Conservation (phyloP, 2,888 invertebrate genomes). For the Metalampra italica region DNA sequence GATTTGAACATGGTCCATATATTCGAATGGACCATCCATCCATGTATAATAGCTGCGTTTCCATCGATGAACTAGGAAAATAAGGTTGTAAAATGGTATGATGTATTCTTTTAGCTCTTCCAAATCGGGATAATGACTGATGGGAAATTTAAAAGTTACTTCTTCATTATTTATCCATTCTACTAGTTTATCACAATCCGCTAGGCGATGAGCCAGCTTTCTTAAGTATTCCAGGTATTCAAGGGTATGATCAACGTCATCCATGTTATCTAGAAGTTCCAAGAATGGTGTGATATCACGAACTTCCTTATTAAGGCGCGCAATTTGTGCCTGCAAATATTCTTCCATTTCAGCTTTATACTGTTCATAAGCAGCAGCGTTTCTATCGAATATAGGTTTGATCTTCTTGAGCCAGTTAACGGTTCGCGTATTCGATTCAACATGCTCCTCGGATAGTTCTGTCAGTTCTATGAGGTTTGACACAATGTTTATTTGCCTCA, state of each 20-base stretch:
- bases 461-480: conserved; percentile 87
- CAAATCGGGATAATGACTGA: conserved; percentile 86
- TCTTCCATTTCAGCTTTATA: conserved; percentile 93
- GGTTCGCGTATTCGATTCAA: conserved; percentile 87
- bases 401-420: conserved; percentile 91
- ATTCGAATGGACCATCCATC: conserved; percentile 96
- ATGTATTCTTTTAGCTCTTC: conserved; percentile 86
- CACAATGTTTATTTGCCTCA: conserved; percentile 81
- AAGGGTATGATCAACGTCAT: conserved; percentile 84
- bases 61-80: conserved; percentile 84
- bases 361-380: conserved; percentile 87
- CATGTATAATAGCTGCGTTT: conserved; percentile 90
- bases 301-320: conserved; percentile 84
- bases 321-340: conserved; percentile 82
- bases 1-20: conserved; percentile 86
- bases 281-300: conserved; percentile 85
- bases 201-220: conserved; percentile 85
- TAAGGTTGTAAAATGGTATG: conserved; percentile 83
- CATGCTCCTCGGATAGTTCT: conserved; percentile 84
- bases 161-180: conserved; percentile 95
- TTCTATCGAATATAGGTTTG: conserved; percentile 88
- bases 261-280: conserved; percentile 90
- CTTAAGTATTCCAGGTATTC: conserved; percentile 89
- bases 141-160: conserved; percentile 88
- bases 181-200: conserved; percentile 86